phyloP scores from a whole-genome alignment of 1,140 invertebrate species.

The Formica exsecta region DNA sequence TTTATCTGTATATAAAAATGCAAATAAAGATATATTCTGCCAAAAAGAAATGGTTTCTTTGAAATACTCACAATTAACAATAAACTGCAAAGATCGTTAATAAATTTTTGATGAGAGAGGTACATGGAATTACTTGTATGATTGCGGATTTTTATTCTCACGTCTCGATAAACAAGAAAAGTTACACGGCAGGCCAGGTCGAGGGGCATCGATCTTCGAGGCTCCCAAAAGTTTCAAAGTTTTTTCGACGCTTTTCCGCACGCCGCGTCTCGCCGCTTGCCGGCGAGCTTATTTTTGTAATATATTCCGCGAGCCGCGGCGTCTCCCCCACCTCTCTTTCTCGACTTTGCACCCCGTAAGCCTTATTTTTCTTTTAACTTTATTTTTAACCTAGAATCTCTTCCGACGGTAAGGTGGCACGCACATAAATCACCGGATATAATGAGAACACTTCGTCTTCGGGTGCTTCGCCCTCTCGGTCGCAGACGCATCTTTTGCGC shows the following conservation, averaged over 20 bases:
- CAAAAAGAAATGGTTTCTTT: not conserved
- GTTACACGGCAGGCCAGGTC: constrained; percentile 42
- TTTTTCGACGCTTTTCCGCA: constrained; percentile 66
- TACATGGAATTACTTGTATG: constrained; percentile 22
- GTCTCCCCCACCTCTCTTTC: constrained; percentile 55
- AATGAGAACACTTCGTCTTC: constrained; percentile 87
- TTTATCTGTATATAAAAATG: not conserved
- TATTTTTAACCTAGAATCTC: constrained; percentile 84
- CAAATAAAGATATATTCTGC: not conserved
- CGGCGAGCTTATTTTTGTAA: constrained; percentile 77
- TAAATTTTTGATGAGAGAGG: not conserved
- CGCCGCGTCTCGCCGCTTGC: constrained; percentile 40
- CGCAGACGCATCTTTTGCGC: constrained; percentile 73
- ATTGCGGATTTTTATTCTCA: constrained; percentile 43
- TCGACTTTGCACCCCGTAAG: constrained; percentile 85
- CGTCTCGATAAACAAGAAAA: constrained; percentile 61
- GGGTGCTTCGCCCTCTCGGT: constrained; percentile 75
- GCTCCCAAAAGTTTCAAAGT: constrained; percentile 61
- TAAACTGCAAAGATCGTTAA: not conserved
- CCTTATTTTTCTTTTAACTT: constrained; percentile 87
- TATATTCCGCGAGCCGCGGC: constrained; percentile 75
- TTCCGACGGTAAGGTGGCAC: constrained; percentile 81
- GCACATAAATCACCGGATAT: constrained; percentile 86
- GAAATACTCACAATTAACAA: not conserved
- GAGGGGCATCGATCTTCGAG: constrained; percentile 70